Evolutionary conservation across 2,888 invertebrate genomes (phyloP).

Genomic region (Acronicta psi): DNA sequence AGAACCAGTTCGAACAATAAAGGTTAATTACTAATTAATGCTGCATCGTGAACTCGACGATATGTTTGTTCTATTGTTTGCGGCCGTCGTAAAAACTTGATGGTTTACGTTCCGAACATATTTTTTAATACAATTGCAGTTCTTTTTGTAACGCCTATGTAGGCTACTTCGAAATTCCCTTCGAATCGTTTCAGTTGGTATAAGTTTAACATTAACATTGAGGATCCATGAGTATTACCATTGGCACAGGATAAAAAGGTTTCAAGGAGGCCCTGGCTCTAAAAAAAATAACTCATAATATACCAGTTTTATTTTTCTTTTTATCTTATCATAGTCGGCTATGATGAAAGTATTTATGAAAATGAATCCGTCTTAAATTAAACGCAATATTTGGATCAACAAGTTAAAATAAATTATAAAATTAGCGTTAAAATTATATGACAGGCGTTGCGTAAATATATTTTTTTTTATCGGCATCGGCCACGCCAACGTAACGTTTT

Average conservation of each 20-base stretch:
- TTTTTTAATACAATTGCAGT: constrained; percentile 17
- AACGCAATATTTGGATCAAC: not conserved
- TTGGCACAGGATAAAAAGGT: too few relatives aligned
- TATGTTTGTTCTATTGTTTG: constrained; percentile 42
- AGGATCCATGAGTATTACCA: too few relatives aligned
- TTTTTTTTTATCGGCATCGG: constrained; percentile 16
- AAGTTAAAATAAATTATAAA: constrained; percentile 27
- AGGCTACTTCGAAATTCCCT: too few relatives aligned
- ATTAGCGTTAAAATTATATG: constrained; percentile 11
- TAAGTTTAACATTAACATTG: too few relatives aligned
- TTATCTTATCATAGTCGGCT: too few relatives aligned
- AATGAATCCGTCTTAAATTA: not conserved
- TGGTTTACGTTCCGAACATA: constrained; percentile 2
- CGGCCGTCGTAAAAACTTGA: constrained; percentile 27
- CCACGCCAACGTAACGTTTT: constrained; percentile 27
- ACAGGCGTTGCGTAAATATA: constrained; percentile 23
- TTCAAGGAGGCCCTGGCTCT: too few relatives aligned
- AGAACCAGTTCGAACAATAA: constrained; percentile 48
- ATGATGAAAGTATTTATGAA: not conserved
- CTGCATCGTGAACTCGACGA: constrained; percentile 33
- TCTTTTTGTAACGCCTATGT: constrained; percentile 2
- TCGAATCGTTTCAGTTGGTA: too few relatives aligned
- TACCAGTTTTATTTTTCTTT: too few relatives aligned
- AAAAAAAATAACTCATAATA: too few relatives aligned
- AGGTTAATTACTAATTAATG: constrained; percentile 48